Conservation (phyloP, 1,140 invertebrate species). For the Capitella teleta region DNA sequence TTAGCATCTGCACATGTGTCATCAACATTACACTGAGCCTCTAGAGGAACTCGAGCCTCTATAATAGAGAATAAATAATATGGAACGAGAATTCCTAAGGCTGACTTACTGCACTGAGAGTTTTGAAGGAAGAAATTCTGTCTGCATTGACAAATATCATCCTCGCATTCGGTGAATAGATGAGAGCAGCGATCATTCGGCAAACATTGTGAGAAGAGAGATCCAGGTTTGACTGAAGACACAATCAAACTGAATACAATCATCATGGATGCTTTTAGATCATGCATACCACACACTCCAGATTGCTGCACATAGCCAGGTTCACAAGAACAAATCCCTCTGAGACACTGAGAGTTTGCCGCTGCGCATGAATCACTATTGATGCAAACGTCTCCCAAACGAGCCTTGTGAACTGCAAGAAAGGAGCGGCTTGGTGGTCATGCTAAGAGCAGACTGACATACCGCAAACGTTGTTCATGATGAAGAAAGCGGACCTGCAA, state of each 20-base stretch:
- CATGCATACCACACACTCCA: conserved; percentile 1
- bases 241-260: too few species aligned
- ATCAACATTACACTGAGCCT: neutral
- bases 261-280: too few species aligned
- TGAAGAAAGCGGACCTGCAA: neutral
- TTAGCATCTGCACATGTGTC: neutral
- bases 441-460: neutral
- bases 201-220: too few species aligned
- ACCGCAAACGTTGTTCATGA: neutral
- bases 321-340: neutral
- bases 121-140: too few species aligned
- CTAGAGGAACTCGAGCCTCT: neutral
- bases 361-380: neutral
- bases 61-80: too few species aligned
- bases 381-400: neutral
- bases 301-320: neutral
- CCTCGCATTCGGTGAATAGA: too few species aligned
- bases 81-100: too few species aligned
- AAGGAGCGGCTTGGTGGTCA: neutral
- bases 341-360: neutral
- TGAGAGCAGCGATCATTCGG: too few species aligned
- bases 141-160: too few species aligned
- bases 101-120: too few species aligned
- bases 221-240: too few species aligned
- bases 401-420: neutral